Evolutionary conservation across 2,888 invertebrate genomes (phyloP).

Genomic region (Harmothoe impar): DNA sequence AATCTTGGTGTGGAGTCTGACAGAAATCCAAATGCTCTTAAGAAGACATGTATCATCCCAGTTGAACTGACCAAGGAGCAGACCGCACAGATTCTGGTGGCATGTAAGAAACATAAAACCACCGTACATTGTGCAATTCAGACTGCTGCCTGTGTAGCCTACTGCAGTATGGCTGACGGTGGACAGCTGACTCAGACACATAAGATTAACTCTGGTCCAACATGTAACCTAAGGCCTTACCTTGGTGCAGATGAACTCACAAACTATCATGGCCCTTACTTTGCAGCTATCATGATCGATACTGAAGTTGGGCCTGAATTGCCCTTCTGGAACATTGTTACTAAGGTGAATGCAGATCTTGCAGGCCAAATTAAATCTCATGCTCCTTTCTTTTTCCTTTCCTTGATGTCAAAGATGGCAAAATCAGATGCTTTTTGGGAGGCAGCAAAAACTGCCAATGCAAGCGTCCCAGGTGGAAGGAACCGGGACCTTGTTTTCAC

Average conservation of each 20-base stretch:
- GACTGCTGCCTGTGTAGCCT: constrained; percentile 1
- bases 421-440: background rate
- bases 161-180: background rate
- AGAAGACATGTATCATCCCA: background rate
- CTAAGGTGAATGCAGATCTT: background rate
- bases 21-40: background rate
- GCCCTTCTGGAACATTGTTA: background rate
- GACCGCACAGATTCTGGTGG: background rate
- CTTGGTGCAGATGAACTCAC: background rate
- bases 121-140: constrained; percentile 6
- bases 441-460: background rate
- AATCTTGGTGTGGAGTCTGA: constrained; percentile 33
- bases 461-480: background rate
- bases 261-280: background rate
- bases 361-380: background rate
- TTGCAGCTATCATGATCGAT: background rate
- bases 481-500: background rate
- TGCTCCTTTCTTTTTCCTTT: no score
- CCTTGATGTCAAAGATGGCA: background rate
- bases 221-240: background rate
- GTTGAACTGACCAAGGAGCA: background rate
- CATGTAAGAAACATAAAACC: background rate
- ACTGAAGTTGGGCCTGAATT: background rate
- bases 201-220: background rate
- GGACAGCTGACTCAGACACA: background rate